Evolutionary conservation across 2,888 invertebrate genomes (phyloP).

Genomic region (Caradrina kadenii): DNA sequence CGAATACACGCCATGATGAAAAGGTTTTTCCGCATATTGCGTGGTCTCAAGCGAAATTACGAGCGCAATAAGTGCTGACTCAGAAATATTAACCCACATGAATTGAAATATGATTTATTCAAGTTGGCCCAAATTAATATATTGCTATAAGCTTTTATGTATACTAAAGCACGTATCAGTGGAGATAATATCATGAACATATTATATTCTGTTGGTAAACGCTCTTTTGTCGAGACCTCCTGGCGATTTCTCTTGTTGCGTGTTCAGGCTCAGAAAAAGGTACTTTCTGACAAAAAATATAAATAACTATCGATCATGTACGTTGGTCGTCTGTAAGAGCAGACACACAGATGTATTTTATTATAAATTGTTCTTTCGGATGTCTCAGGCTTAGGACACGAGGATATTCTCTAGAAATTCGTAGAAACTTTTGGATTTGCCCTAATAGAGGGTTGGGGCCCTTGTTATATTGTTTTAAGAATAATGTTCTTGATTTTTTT

Average conservation of each 20-base stretch:
- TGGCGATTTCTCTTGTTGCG: background rate
- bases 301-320: constrained; percentile 1
- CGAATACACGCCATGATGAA: constrained; percentile 8
- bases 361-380: constrained; percentile 4
- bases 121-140: background rate
- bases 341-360: constrained; percentile 1
- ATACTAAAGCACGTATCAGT: constrained; percentile 11
- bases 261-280: background rate
- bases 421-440: background rate
- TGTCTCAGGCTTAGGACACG: background rate
- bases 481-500: background rate
- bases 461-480: background rate
- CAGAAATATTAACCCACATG: constrained; percentile 7
- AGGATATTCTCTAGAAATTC: background rate
- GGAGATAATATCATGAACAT: background rate
- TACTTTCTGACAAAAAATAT: constrained; percentile 6
- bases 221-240: background rate
- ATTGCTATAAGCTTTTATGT: constrained; percentile 5
- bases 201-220: background rate
- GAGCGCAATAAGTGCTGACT: constrained; percentile 8
- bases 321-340: background rate
- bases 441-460: background rate
- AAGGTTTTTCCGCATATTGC: constrained; percentile 24
- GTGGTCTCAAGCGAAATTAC: constrained; percentile 14
- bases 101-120: constrained; percentile 9